A percentile compares a stretch with the other conserved stretches of the same genome.
Conservation (phyloP, 2,113 vertebrate genomes). For the Amblyornis subalaris region DNA sequence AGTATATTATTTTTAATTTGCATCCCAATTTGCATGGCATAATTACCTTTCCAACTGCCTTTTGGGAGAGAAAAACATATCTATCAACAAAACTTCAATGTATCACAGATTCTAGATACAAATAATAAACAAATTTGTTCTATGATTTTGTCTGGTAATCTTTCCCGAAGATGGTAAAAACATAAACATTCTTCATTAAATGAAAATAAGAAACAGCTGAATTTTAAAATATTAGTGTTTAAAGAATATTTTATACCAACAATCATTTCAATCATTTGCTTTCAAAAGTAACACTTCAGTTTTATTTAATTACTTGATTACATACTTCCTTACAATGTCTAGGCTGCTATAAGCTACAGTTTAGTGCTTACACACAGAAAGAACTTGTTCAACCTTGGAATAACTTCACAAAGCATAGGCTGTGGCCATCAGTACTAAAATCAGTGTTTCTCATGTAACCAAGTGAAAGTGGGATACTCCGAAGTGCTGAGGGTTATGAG, state of each 20-base stretch:
- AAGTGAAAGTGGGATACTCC: background rate
- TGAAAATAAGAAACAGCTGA: slow-evolving; percentile 37
- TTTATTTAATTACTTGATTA: background rate
- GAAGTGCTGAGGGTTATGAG: background rate
- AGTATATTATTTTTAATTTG: slow-evolving; percentile 52
- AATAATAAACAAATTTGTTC: slow-evolving; percentile 55
- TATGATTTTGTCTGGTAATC: slow-evolving; percentile 41
- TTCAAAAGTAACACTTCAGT: background rate
- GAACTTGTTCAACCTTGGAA: background rate
- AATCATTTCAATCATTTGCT: slow-evolving; percentile 36
- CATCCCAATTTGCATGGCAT: slow-evolving; percentile 64
- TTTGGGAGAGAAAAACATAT: slow-evolving; percentile 63
- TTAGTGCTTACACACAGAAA: background rate
- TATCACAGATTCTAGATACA: slow-evolving; percentile 30
- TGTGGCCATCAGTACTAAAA: background rate
- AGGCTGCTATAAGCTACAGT: background rate
- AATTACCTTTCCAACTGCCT: slow-evolving; percentile 68
- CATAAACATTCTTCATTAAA: slow-evolving; percentile 49
- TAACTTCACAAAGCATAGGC: background rate
- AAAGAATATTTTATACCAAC: slow-evolving; percentile 15
- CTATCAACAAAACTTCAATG: slow-evolving; percentile 58
- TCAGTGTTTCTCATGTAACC: background rate
- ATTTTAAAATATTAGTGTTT: background rate
- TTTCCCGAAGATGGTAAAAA: slow-evolving; percentile 10
- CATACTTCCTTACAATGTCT: background rate